phyloP scores from a whole-genome alignment of 2,888 invertebrate species.

The Eupithecia pulchellata region DNA sequence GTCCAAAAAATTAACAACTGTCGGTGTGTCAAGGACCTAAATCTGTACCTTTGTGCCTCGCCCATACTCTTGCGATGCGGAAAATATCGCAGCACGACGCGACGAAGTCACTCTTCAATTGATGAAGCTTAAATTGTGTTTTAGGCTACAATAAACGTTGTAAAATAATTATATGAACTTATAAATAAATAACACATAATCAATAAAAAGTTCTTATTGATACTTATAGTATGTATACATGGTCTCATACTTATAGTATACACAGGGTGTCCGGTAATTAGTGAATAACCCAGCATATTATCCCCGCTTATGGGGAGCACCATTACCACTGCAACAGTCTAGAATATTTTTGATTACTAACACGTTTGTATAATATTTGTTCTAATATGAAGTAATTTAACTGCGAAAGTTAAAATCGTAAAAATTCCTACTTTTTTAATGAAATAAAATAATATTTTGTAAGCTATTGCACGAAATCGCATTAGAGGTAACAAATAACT shows the following conservation, averaged over 20 bases:
- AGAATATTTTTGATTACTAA: too few species aligned
- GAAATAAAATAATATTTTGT: neutral
- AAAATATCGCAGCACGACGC: neutral
- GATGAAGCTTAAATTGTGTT: neutral
- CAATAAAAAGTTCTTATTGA: too few species aligned
- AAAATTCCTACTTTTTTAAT: neutral
- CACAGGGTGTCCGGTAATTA: too few species aligned
- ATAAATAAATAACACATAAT: too few species aligned
- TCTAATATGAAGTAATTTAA: neutral
- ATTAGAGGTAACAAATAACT: neutral
- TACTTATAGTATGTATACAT: too few species aligned
- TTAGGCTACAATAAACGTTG: too few species aligned
- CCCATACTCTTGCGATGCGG: neutral
- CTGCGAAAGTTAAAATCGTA: neutral
- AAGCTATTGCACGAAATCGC: neutral
- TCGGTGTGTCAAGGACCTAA: constrained; percentile 43
- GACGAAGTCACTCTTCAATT: neutral
- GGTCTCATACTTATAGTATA: too few species aligned
- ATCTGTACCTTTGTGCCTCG: constrained; percentile 21
- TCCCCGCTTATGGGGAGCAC: too few species aligned
- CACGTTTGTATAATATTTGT: neutral
- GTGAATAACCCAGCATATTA: too few species aligned
- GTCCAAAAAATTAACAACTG: constrained; percentile 40
- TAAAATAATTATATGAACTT: too few species aligned
- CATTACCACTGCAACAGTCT: too few species aligned